phyloP scores from a whole-genome alignment of 1,140 invertebrate species.

The Ceratosolen fusciceps region DNA sequence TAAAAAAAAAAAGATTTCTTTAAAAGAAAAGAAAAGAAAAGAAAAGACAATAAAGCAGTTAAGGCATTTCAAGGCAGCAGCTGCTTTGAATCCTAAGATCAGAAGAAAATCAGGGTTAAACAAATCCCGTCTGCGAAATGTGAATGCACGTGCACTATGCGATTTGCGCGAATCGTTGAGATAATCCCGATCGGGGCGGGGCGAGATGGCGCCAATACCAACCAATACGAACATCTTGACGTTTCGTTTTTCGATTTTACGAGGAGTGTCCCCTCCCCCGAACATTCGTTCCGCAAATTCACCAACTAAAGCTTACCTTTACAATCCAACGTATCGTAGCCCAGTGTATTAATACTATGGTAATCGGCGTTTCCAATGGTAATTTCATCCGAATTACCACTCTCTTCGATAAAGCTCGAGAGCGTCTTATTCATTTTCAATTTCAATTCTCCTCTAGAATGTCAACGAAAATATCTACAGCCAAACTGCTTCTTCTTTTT shows the following conservation, averaged over 20 bases:
- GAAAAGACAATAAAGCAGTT: too few relatives aligned
- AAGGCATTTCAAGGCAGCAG: too few relatives aligned
- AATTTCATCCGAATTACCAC: not conserved
- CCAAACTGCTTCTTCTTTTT: too few relatives aligned
- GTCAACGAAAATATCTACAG: too few relatives aligned
- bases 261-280: constrained; percentile 1
- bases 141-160: not conserved
- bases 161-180: not conserved
- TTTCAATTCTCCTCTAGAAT: too few relatives aligned
- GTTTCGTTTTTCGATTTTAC: constrained; percentile 27
- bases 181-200: constrained; percentile 6
- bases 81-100: too few relatives aligned
- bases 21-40: too few relatives aligned
- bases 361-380: constrained; percentile 21
- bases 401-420: too few relatives aligned
- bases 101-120: too few relatives aligned
- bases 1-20: too few relatives aligned
- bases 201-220: not conserved
- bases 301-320: not conserved
- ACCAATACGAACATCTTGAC: constrained; percentile 21
- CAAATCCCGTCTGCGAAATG: too few relatives aligned
- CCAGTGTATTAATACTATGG: not conserved
- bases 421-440: not conserved
- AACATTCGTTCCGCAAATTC: not conserved
- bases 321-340: not conserved